Percentiles rank a stretch among this genome's conserved stretches.
These are phyloP conservation scores for Drosophila mauritiana DNA, from an alignment of 1,140 invertebrate species.

Conservation along the genomic window DNA sequence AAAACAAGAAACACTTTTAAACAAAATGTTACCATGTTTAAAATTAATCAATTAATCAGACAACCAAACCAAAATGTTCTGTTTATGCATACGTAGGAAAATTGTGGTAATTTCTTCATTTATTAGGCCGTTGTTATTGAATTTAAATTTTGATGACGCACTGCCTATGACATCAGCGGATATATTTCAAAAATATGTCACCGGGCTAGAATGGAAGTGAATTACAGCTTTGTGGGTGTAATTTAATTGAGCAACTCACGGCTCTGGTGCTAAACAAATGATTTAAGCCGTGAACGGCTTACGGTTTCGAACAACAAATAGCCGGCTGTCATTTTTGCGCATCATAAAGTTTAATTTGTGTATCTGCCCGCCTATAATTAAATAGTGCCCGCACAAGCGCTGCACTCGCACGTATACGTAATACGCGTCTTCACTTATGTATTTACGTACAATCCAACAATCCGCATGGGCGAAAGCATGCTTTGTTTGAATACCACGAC, in stretches of 20 bases:
- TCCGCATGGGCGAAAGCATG: constrained; percentile 4
- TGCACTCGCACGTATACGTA: background rate
- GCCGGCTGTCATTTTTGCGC: background rate
- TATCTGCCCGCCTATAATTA: constrained; percentile 9
- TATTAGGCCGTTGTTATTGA: background rate
- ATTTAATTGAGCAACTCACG: background rate
- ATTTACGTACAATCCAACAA: no score
- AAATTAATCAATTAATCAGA: background rate
- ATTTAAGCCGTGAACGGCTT: background rate
- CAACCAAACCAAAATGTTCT: no score
- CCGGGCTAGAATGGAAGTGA: background rate
- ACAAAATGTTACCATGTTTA: no score
- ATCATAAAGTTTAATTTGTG: constrained; percentile 23
- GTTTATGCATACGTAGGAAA: no score
- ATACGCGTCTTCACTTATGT: background rate
- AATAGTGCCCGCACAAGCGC: background rate
- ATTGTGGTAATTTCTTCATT: no score
- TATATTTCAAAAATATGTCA: constrained; percentile 8
- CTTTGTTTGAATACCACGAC: constrained; percentile 21
- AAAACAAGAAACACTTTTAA: no score
- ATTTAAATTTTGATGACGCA: constrained; percentile 1
- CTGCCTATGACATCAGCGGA: constrained; percentile 12
- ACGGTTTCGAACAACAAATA: background rate
- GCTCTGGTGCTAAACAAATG: background rate
- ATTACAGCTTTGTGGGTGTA: constrained; percentile 2